Base-by-base conservation (phyloP, 2,888 invertebrate species). In the Zaprionus obscuricornis region DNA sequence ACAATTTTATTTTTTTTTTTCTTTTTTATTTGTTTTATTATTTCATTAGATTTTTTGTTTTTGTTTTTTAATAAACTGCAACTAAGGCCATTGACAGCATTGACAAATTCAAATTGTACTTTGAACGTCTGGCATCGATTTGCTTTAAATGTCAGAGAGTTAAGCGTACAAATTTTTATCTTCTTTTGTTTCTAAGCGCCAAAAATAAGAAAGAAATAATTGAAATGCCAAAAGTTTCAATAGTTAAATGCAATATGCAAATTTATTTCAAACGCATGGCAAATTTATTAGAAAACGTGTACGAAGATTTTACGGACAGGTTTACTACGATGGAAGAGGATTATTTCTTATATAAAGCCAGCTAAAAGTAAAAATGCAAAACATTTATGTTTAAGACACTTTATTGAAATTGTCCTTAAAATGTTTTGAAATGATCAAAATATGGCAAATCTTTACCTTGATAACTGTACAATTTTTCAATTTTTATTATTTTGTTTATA, bases 101-200 rank as follows among this genome's bases (percentile, higher is more conserved):
- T 31, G 31, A 31, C 11, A n/a, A n/a, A n/a, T 7, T 11, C 0
- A 2, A 4, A 17, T 45, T 57, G 64, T 46, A 75, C 66, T 63
- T 72, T 74, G 72, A 45, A 43, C 67, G 75, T 75, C 79, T 72
- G 31, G 49, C 8, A 11, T 16, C 18, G 13, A 14, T 22, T 17
- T 10, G 1, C 1, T 10, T 66, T 58, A 73, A 77, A 81, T 69
- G 81, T 70, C 77, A 76, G n/a, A n/a, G n/a, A n/a, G n/a, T n/a
- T n/a, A n/a, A n/a, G n/a, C n/a, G n/a, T n/a, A n/a, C n/a, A n/a
- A n/a, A n/a, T n/a, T n/a, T n/a, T n/a, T n/a, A n/a, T n/a, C n/a
- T n/a, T n/a, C n/a, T n/a, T n/a, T n/a, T n/a, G n/a, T n/a, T 51
- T 26, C 27, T 4, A 51, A 34, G n/a, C 16, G 22, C 10, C 0